These are phyloP conservation scores for Platycercus adscitus DNA, from an alignment of 2,113 vertebrate genomes.

Conservation along the genomic window DNA sequence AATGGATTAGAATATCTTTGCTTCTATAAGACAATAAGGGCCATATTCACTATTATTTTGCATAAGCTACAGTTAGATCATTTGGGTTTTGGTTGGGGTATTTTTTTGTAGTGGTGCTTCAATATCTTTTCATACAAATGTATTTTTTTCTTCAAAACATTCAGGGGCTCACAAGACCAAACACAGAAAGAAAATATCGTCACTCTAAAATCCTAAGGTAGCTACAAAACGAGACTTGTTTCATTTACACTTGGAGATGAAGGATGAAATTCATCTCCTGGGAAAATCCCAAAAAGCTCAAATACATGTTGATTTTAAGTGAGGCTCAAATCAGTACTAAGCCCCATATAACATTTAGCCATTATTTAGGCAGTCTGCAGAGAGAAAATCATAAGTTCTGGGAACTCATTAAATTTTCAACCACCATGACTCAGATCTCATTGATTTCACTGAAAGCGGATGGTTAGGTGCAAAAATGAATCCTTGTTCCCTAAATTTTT, in stretches of 20 bases:
- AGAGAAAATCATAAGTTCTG: neutral
- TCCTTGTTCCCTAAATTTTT: neutral
- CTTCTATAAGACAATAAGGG: neutral
- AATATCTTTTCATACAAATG: neutral
- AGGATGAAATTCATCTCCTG: neutral
- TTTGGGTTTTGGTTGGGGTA: neutral
- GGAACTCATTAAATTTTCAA: slow-evolving; percentile 19
- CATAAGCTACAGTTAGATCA: neutral
- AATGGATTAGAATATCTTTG: neutral
- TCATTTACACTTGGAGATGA: neutral
- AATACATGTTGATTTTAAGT: neutral
- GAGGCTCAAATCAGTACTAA: neutral
- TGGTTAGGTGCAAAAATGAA: neutral
- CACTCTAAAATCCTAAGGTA: neutral
- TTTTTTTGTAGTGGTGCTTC: neutral
- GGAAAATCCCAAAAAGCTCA: neutral
- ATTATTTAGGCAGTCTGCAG: neutral
- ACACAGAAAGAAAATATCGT: neutral
- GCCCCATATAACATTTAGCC: neutral
- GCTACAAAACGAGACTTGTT: neutral
- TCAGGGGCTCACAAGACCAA: neutral
- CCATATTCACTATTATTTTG: neutral
- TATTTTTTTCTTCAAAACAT: neutral
- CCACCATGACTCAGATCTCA: neutral
- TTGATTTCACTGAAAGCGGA: neutral